Percentiles rank a stretch among this genome's conserved stretches.
Conservation (phyloP, 1,140 invertebrate species). For the Sesamia nonagrioides region DNA sequence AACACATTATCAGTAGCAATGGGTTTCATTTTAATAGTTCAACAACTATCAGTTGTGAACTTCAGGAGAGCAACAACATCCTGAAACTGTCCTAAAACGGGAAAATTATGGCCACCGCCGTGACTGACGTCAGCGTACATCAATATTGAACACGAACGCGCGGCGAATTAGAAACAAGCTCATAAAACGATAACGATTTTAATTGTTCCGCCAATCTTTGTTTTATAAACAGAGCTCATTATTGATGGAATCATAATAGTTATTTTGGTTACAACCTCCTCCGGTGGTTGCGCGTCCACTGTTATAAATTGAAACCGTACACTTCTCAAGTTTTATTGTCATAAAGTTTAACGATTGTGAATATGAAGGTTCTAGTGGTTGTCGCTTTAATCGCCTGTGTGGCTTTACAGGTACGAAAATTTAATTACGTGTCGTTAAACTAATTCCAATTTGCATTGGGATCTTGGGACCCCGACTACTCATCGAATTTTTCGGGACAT, state of each 20-base stretch:
- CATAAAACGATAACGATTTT: slow-evolving; percentile 67
- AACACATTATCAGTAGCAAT: too few relatives aligned
- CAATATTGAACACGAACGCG: slow-evolving; percentile 44
- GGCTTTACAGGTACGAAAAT: slow-evolving; percentile 68
- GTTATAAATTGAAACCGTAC: slow-evolving; percentile 63
- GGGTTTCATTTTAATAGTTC: too few relatives aligned
- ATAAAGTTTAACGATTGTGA: slow-evolving; percentile 41
- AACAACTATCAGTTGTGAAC: too few relatives aligned
- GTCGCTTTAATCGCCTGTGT: slow-evolving; percentile 69
- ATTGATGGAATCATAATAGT: slow-evolving; percentile 56
- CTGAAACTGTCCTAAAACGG: background rate
- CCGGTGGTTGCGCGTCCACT: slow-evolving; percentile 45
- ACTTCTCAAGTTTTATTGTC: slow-evolving; percentile 55
- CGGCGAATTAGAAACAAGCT: slow-evolving; percentile 61
- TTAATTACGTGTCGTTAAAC: background rate
- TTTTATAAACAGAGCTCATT: slow-evolving; percentile 70
- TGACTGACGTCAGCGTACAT: slow-evolving; percentile 30
- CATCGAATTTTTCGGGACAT: too few relatives aligned
- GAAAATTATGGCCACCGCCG: background rate
- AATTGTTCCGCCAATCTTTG: slow-evolving; percentile 66
- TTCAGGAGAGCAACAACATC: background rate
- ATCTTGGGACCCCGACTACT: too few relatives aligned
- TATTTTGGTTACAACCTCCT: slow-evolving; percentile 60
- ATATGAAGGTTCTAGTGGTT: slow-evolving; percentile 66
- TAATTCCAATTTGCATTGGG: background rate